Conservation (phyloP, 2,888 invertebrate species). For the Apodemia duryi region DNA sequence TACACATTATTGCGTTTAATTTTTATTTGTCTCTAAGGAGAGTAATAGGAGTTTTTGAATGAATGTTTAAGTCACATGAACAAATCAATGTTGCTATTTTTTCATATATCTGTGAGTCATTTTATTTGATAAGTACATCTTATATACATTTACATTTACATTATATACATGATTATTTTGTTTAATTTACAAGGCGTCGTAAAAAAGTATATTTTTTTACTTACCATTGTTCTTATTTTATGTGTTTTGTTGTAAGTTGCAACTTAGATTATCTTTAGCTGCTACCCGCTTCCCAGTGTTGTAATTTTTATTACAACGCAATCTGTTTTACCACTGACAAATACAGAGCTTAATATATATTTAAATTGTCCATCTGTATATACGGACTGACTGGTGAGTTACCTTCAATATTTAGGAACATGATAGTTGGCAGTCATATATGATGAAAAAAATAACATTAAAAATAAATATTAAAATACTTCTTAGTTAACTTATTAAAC, state of each 20-base stretch:
- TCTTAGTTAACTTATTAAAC: too few relatives aligned
- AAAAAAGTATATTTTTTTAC: neutral
- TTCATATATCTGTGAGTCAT: neutral
- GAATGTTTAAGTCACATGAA: neutral
- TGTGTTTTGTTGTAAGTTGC: neutral
- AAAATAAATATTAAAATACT: too few relatives aligned
- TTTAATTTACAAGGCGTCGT: neutral
- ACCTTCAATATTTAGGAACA: too few relatives aligned
- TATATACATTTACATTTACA: neutral
- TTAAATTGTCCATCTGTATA: too few relatives aligned
- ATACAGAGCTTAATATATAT: too few relatives aligned
- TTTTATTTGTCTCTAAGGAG: neutral
- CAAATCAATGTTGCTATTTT: conserved; percentile 5
- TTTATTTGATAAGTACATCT: neutral
- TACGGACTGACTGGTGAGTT: too few relatives aligned
- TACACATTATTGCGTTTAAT: neutral
- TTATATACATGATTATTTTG: neutral
- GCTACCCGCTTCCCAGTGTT: neutral
- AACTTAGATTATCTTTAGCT: neutral
- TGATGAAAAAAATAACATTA: too few relatives aligned
- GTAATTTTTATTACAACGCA: neutral
- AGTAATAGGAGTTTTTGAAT: neutral
- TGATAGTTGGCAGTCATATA: too few relatives aligned
- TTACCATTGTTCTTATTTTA: neutral
- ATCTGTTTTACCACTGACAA: too few relatives aligned